phyloP scores from a whole-genome alignment of 2,888 invertebrate genomes.

The Noctua fimbriata region DNA sequence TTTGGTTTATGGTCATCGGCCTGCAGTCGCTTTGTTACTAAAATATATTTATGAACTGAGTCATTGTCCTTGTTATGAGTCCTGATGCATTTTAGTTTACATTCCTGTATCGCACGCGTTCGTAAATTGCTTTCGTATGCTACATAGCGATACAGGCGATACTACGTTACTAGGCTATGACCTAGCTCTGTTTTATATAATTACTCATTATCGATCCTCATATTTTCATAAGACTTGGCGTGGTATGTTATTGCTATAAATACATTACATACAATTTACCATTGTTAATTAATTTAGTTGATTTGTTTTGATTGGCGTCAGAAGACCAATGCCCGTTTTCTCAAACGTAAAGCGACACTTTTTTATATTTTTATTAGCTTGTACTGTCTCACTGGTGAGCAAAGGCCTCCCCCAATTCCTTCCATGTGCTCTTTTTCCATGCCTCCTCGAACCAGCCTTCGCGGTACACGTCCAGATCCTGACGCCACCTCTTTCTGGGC shows the following conservation, averaged over 20 bases:
- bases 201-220: slow-evolving; percentile 21
- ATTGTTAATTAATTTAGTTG: not conserved
- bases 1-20: slow-evolving; percentile 3
- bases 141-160: not conserved
- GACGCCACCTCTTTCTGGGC: no score
- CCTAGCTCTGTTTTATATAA: slow-evolving; percentile 41
- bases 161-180: not conserved
- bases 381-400: no score
- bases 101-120: slow-evolving; percentile 17
- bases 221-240: not conserved
- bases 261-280: not conserved
- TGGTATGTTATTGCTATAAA: slow-evolving; percentile 3
- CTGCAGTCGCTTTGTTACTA: slow-evolving; percentile 45
- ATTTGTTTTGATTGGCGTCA: slow-evolving; percentile 6
- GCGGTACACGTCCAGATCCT: no score
- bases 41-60: slow-evolving; percentile 46
- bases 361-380: no score
- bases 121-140: not conserved
- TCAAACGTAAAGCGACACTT: not conserved
- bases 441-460: no score
- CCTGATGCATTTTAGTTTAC: slow-evolving; percentile 11
- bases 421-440: no score
- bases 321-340: not conserved
- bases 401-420: no score
- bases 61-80: slow-evolving; percentile 40